Evolutionary conservation across 2,888 invertebrate species (phyloP).

Genomic region (Orchesella flavescens): DNA sequence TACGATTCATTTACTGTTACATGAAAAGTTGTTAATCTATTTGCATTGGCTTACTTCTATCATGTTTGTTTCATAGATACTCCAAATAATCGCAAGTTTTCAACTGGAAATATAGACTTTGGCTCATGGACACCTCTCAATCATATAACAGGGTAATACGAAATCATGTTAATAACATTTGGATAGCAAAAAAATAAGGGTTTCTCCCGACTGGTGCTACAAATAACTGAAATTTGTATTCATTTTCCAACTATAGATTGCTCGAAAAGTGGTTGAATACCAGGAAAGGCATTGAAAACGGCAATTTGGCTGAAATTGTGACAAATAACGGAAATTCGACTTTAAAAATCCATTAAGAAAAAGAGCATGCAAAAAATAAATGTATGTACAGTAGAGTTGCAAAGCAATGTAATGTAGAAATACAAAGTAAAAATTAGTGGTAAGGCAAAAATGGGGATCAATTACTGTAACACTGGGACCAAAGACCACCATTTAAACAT

Average conservation of each 20-base stretch:
- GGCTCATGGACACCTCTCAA: constrained; percentile 53
- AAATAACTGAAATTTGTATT: neutral
- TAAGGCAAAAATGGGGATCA: no score
- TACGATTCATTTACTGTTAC: neutral
- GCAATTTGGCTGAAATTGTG: constrained; percentile 90
- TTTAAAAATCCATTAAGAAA: constrained; percentile 41
- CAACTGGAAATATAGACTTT: constrained; percentile 24
- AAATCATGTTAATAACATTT: neutral
- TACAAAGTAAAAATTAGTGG: no score
- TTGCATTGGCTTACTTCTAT: no score
- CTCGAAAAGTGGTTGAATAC: constrained; percentile 90
- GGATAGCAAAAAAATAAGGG: no score
- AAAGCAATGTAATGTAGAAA: no score
- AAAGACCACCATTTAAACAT: no score
- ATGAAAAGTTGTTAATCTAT: neutral
- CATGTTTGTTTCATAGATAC: constrained; percentile 17
- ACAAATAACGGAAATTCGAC: constrained; percentile 89
- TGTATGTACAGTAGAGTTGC: no score
- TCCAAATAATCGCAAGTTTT: constrained; percentile 53
- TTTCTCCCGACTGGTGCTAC: neutral
- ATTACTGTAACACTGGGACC: no score
- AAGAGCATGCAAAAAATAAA: no score
- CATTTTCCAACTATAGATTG: constrained; percentile 75
- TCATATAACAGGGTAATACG: constrained; percentile 45
- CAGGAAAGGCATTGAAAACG: constrained; percentile 82